These are phyloP conservation scores for Phyllotis vaccarum DNA, from an alignment of 2,797 vertebrate genomes.

Conservation along the genomic window DNA sequence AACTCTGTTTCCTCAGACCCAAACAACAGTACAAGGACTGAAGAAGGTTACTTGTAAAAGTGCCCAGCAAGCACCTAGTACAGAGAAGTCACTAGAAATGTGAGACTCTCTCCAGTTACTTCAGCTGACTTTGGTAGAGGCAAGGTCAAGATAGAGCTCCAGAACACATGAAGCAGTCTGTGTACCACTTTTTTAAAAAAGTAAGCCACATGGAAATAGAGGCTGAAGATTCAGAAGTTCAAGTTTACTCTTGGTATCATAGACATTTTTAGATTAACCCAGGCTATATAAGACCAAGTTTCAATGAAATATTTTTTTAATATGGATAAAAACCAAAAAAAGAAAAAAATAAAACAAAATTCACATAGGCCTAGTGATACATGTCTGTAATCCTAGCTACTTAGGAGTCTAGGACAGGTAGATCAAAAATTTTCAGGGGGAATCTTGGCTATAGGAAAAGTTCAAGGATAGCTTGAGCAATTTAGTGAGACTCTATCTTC, in stretches of 20 bases:
- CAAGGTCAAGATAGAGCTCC: neutral
- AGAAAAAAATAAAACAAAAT: neutral
- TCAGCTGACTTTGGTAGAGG: conserved; percentile 15
- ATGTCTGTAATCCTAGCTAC: neutral
- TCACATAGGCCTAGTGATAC: neutral
- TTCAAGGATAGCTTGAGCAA: neutral
- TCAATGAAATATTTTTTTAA: neutral
- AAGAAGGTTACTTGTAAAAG: conserved; percentile 49
- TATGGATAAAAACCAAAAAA: neutral
- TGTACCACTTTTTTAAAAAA: neutral
- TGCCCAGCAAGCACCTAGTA: neutral
- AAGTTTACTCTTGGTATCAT: neutral
- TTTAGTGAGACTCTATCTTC: neutral
- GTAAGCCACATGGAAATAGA: neutral
- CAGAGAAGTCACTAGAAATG: conserved; percentile 44
- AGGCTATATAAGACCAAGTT: neutral
- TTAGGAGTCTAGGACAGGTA: neutral
- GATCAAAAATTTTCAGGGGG: neutral
- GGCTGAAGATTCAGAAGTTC: neutral
- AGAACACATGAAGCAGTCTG: neutral
- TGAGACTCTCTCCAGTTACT: conserved; percentile 16
- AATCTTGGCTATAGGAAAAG: neutral
- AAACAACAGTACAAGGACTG: conserved; percentile 33
- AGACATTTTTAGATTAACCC: neutral
- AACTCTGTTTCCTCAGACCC: conserved; percentile 4